Evolutionary conservation across 1,140 invertebrate genomes (phyloP), one percentile per base, ranked within the genome.

Genomic region (Drosophila ambigua): DNA sequence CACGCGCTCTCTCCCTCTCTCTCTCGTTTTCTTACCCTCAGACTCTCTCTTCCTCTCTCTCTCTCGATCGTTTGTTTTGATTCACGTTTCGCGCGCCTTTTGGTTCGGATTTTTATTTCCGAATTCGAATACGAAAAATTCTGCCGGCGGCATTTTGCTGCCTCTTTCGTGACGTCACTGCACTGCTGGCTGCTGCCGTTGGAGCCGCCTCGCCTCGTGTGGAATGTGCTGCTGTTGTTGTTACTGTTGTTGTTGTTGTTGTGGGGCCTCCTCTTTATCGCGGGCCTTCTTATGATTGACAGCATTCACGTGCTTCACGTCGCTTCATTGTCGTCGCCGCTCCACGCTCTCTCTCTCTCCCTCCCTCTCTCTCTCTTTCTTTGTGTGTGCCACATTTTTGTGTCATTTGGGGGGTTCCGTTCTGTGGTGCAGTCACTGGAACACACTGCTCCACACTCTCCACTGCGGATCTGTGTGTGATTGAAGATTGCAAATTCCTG

Each of bases 261-360:
- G 49, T 66, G 41, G 62, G 51, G 24, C 59, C 64, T 61, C 51
- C 24, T 63, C 52, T 41, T 23, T 16, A 45, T 28, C 24, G 54
- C 43, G 20, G 48, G 62, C 63, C 51, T 67, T 69, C 79, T 63
- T 65, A 59, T 87, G 83, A 87, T 87, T 87, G 83, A 87, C 83
- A 89, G 83, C 83, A 79, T 79, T 87, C 83, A 87, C 83, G 83
- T 87, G 83, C 83, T 83, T 58, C 84, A 88, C 79, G 71, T 83
- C 82, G 77, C 20, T 39, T 55, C 55, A 45, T 64, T 62, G 58
- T 60, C 49, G 51, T 43, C 24, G 31, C n/a, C 41, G 54, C 51
- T 60, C 24, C 52, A 43, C 44, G 13, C 13, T 65, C 15, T 15
- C 9, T 28, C 13, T 26, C 6, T 35, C 31, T 9, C 5, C 53